These are phyloP conservation scores for Triplophysa bombifrons DNA, from an alignment of 2,797 vertebrate species.

Conservation along the genomic window DNA sequence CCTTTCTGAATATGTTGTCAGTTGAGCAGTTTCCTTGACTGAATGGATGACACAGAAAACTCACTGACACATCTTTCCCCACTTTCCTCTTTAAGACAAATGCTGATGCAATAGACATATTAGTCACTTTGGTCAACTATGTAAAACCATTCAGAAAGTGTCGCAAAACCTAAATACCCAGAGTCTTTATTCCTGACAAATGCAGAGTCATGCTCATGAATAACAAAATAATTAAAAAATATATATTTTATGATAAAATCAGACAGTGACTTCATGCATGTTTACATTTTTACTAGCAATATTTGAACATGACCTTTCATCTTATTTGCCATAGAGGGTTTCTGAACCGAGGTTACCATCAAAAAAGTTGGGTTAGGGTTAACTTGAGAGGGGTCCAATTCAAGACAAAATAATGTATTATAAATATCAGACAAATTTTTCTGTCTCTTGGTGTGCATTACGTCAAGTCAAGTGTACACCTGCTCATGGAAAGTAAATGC, in stretches of 20 bases:
- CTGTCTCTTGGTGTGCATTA: constrained; percentile 8
- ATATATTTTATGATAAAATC: not conserved
- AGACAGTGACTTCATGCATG: not conserved
- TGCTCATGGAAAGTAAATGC: not conserved
- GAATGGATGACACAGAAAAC: not conserved
- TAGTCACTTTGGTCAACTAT: not conserved
- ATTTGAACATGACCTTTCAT: not conserved
- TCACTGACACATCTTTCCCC: not conserved
- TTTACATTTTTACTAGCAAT: too few species aligned
- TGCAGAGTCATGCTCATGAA: constrained; percentile 3
- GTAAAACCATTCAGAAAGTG: not conserved
- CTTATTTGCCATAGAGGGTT: not conserved
- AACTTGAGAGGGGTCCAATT: not conserved
- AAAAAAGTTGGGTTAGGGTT: constrained; percentile 20
- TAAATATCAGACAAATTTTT: not conserved
- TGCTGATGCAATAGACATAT: not conserved
- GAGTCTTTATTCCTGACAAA: not conserved
- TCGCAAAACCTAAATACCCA: constrained; percentile 11
- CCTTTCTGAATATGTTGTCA: not conserved
- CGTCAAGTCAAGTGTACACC: constrained; percentile 5
- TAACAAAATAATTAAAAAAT: not conserved
- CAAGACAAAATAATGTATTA: constrained; percentile 3
- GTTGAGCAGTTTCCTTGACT: not conserved
- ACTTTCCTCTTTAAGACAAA: not conserved
- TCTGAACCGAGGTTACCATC: not conserved